Percentiles rank a stretch among this genome's conserved stretches.
phyloP scores from a whole-genome alignment of 2,797 vertebrate genomes.

The Muscicapa comitata region DNA sequence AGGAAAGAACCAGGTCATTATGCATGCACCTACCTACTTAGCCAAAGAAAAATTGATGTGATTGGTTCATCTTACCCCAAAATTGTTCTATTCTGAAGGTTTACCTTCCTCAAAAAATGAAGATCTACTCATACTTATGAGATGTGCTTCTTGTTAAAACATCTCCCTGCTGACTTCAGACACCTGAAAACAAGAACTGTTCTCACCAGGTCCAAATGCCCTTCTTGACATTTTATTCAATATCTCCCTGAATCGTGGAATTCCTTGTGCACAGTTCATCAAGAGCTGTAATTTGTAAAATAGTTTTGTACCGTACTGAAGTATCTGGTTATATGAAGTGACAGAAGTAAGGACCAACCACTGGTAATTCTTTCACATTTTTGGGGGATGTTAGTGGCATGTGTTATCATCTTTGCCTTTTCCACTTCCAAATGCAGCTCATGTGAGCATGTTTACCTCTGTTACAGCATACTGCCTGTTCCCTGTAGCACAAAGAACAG shows the following conservation, averaged over 20 bases:
- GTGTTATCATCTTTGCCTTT: not conserved
- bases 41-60: not conserved
- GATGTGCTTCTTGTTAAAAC: not conserved
- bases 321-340: not conserved
- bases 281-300: not conserved
- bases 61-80: not conserved
- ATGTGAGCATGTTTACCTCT: not conserved
- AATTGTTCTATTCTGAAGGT: not conserved
- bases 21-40: not conserved
- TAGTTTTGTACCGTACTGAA: not conserved
- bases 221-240: not conserved
- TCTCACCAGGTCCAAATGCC: not conserved
- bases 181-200: not conserved
- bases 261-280: not conserved
- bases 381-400: rapidly evolving
- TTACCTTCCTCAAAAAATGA: not conserved
- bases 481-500: not conserved
- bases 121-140: not conserved
- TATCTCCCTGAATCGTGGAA: not conserved
- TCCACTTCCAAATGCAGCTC: not conserved
- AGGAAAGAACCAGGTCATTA: not conserved
- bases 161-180: not conserved
- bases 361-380: not conserved
- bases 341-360: not conserved
- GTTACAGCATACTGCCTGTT: rapidly evolving